Base-by-base conservation (phyloP, 2,888 invertebrate genomes). In the Adineta ricciae region DNA sequence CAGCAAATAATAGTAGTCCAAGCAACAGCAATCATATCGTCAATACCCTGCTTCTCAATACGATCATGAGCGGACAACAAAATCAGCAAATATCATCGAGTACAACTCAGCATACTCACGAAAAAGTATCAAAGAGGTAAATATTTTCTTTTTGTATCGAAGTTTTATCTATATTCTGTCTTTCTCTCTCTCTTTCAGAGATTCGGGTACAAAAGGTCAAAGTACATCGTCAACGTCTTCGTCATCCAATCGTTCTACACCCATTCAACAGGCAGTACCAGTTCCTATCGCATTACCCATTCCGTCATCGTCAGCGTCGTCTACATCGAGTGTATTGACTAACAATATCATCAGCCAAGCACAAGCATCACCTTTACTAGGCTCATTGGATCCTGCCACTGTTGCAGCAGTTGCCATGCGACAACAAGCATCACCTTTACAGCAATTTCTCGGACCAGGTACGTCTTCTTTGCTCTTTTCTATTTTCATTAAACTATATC, bases 391-490 rank as follows among this genome's bases (percentile, higher is more conserved):
- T 38, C 14, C 38, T 41, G 46, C 46, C 5, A 11, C 46, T 46
- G 46, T 11, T 32, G 32, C 27, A 11, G 78, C 41, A 7, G 41
- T 2, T 78, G 78, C 64, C 19, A 64, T 78, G 41, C 24, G 78
- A 78, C 78, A 73, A 41, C 73, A 78, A 78, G 41, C 41, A 78
- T 78, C 78, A n/a, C 78, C 78, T 8, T 24, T 78, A 24, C 78
- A 41, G 24, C 78, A 78, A 78, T 78, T 78, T 78, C 41, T 78
- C n/a, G 78, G 41, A 78, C 38, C 38, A 78, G 78, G 78, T 78
- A 24, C n/a, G 41, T 41, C 19, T 4, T n/a, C 46, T 8, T 27
- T 73, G 14, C 24, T 41, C 38, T 5, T 38, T 73, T 73, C 36
- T 73, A 9, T 19, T 9, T 72, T 9, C 19, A 36, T 16, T 24